Conservation (phyloP, 2,797 vertebrate species). For the Gephyroberyx darwinii region DNA sequence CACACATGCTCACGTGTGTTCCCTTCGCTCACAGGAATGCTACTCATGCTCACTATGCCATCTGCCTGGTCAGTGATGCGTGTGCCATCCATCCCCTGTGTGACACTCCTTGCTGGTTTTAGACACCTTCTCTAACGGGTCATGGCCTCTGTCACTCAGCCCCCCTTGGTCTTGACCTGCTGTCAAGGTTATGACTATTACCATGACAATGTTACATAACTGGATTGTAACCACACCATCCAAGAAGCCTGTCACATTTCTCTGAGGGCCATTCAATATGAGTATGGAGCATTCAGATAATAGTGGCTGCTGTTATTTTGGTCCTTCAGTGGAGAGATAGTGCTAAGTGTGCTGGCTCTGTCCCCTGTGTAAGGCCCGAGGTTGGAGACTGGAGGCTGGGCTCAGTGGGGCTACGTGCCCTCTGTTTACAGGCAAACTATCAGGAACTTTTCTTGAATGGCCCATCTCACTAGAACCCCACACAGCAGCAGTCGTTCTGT, state of each 20-base stretch:
- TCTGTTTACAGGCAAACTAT: conserved; percentile 23
- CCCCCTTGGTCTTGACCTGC: conserved; percentile 24
- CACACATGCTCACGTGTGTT: conserved; percentile 16
- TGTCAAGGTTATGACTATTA: conserved; percentile 33
- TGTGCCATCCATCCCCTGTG: conserved; percentile 38
- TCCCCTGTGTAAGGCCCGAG: conserved; percentile 37
- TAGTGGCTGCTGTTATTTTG: conserved; percentile 43
- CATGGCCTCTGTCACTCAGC: conserved; percentile 33
- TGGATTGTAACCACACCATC: conserved; percentile 31
- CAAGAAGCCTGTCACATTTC: conserved; percentile 24
- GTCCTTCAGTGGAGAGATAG: conserved; percentile 37
- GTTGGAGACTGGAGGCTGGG: conserved; percentile 6
- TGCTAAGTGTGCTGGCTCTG: conserved; percentile 39
- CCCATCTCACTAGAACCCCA: conserved; percentile 54
- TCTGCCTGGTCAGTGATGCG: conserved; percentile 39
- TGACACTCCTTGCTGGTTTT: conserved; percentile 59
- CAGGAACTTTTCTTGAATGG: conserved; percentile 44
- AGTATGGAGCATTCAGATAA: conserved; percentile 28
- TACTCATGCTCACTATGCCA: conserved; percentile 45
- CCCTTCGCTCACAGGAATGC: conserved; percentile 65
- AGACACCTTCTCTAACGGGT: conserved; percentile 42
- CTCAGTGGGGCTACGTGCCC: neutral
- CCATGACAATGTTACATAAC: conserved; percentile 53
- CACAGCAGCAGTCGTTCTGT: conserved; percentile 56
- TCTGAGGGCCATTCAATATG: conserved; percentile 2